phyloP scores from a whole-genome alignment of 35 echinoderm and acorn worm species.

The Lytechinus variegatus region DNA sequence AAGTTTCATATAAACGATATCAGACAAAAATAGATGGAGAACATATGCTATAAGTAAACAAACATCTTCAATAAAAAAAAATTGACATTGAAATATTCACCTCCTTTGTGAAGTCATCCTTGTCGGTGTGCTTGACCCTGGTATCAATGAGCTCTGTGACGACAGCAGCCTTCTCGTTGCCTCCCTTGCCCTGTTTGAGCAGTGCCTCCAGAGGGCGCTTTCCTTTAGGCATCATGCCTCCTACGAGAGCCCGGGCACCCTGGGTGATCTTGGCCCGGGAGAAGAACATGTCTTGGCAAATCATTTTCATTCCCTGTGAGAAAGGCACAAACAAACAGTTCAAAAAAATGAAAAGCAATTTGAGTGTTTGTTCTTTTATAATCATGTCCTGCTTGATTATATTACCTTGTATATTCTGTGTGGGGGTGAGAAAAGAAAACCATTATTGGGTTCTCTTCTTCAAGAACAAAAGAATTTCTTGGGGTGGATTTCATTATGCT shows the following conservation, averaged over 20 bases:
- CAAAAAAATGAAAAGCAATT: not conserved
- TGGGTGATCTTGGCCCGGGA: slow-evolving; percentile 71
- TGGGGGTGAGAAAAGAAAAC: too few species aligned
- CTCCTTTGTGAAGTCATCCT: slow-evolving; percentile 85
- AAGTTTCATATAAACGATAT: too few species aligned
- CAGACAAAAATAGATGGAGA: too few species aligned
- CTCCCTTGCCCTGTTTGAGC: slow-evolving; percentile 67
- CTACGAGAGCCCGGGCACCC: slow-evolving; percentile 58
- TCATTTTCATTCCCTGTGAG: slow-evolving; percentile 75
- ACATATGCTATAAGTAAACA: too few species aligned
- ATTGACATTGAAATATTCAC: not conserved
- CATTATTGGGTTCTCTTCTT: too few species aligned
- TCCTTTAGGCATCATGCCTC: slow-evolving; percentile 47
- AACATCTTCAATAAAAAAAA: too few species aligned
- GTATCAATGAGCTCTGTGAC: slow-evolving; percentile 81
- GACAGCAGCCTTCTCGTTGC: slow-evolving; percentile 82
- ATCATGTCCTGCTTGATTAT: too few species aligned
- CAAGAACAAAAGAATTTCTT: too few species aligned
- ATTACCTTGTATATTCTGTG: too few species aligned
- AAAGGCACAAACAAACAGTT: not conserved
- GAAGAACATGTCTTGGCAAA: slow-evolving; percentile 99
- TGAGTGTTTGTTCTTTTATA: not conserved
- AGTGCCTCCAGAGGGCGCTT: slow-evolving; percentile 76
- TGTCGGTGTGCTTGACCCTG: slow-evolving; percentile 68
- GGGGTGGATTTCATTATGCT: too few species aligned